Evolutionary conservation across 2,888 invertebrate genomes (phyloP).

Genomic region (Pyrgus malvae): DNA sequence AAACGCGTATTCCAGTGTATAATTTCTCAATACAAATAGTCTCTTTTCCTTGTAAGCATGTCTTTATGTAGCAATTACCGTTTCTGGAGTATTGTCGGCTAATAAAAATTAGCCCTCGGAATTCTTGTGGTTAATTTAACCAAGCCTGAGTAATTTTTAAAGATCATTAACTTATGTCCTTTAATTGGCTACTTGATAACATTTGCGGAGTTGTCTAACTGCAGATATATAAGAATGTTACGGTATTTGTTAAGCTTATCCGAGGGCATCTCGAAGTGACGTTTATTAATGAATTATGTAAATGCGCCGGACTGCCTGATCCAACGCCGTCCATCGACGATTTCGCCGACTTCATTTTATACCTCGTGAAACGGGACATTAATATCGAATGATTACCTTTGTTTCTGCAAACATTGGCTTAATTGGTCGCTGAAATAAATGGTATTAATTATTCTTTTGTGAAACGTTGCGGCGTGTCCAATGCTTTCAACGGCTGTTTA

Average conservation of each 20-base stretch:
- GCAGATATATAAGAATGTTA: conserved; percentile 20
- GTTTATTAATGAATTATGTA: conserved; percentile 76
- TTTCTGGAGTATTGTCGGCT: conserved; percentile 3
- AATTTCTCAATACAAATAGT: conserved; percentile 7
- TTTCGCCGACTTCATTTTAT: too few species aligned
- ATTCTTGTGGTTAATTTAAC: conserved; percentile 9
- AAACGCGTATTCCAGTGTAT: background rate
- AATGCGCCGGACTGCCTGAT: conserved; percentile 53
- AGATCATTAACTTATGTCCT: conserved; percentile 12
- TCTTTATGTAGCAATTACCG: conserved; percentile 16
- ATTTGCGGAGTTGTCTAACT: conserved; percentile 18
- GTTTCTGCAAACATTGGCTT: conserved; percentile 40
- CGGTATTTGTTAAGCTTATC: conserved; percentile 53
- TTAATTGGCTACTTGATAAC: conserved; percentile 21
- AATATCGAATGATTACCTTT: conserved; percentile 49
- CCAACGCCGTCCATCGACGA: conserved; percentile 30
- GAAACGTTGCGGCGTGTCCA: conserved; percentile 29
- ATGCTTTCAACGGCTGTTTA: conserved; percentile 33
- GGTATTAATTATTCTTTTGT: conserved; percentile 37
- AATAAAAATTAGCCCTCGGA: conserved; percentile 20
- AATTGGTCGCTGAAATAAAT: conserved; percentile 40
- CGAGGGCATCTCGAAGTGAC: conserved; percentile 65
- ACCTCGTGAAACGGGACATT: conserved; percentile 61
- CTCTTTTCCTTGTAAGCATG: background rate
- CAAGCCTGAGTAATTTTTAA: background rate